Evolutionary conservation across 2,888 invertebrate species (phyloP), one percentile per base, ranked within the genome.

Genomic region (Molorchus minor): DNA sequence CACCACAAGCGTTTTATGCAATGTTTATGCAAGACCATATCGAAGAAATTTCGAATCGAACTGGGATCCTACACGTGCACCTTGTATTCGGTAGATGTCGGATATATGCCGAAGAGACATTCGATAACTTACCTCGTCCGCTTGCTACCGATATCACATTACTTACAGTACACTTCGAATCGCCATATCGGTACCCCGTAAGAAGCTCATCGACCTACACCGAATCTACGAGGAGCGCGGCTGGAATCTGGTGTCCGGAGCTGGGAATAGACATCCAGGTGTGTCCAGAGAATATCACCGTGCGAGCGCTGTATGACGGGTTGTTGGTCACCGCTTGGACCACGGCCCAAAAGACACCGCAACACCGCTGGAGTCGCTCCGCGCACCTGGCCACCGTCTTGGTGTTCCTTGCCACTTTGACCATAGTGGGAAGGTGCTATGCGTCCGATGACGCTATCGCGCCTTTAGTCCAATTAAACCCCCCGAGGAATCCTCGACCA

Each of bases 371-470:
- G 58, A 71, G 65, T 67, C 67, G 67, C 56, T 67, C 72, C 66
- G 71, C 72, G 71, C 74, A 74, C 69, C 75, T 76, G 77, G 77
- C 78, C 72, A 70, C 75, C 68, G 63, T 75, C 64, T 70, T 73
- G 66, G 66, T 77, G 60, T 56, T 79, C 72, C 67, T 78, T 69
- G 74, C 74, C 73, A 75, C 74, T 82, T 82, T 82, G 83, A 83
- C 83, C 81, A 81, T 84, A 84, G 83, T 84, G 82, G 84, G 84
- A 81, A 84, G 84, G 84, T 85, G 84, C 79, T 84, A 84, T 84
- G 84, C 84, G 83, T 84, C 71, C 56, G 62, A 71, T 47, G 69
- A 62, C 68, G 69, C 71, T 30, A 40, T 51, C 10, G 53, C 52
- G 43, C 47, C 58, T 29, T 29, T 68, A 72, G 71, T 67, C 52